A percentile compares a stretch with the other conserved stretches of the same genome.
Conservation (phyloP, 2,888 invertebrate species). For the Dynastes grantii region DNA sequence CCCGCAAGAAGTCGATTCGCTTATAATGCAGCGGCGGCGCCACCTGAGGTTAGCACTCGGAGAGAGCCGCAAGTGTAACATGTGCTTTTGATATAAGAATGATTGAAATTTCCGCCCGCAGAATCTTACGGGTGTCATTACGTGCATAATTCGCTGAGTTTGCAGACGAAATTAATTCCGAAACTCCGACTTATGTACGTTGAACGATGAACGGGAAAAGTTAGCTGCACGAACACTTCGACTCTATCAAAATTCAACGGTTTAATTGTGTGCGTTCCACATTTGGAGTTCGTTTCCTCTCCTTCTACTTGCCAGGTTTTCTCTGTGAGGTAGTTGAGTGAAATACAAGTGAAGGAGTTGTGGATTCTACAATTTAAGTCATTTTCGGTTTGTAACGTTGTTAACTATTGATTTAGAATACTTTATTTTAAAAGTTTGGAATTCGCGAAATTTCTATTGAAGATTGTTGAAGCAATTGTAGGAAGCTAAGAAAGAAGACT, state of each 20-base stretch:
- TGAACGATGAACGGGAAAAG: neutral
- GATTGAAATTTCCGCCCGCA: slow-evolving; percentile 45
- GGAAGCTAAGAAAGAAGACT: too few relatives aligned
- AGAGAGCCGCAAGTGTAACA: slow-evolving; percentile 27
- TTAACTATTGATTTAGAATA: too few relatives aligned
- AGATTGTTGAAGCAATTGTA: too few relatives aligned
- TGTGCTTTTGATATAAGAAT: slow-evolving; percentile 50
- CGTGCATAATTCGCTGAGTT: slow-evolving; percentile 46
- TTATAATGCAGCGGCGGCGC: slow-evolving; percentile 22
- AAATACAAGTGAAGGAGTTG: too few relatives aligned
- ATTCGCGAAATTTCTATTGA: too few relatives aligned
- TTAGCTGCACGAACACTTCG: neutral
- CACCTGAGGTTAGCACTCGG: slow-evolving; percentile 31
- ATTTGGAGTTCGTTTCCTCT: neutral
- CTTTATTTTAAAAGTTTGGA: too few relatives aligned
- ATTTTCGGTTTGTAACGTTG: too few relatives aligned
- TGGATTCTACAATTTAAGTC: too few relatives aligned
- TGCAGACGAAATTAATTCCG: slow-evolving; percentile 33
- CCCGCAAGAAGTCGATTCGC: slow-evolving; percentile 24
- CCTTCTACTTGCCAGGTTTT: neutral
- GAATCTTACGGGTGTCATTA: slow-evolving; percentile 48
- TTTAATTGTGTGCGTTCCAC: slow-evolving; percentile 31
- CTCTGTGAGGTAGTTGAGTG: neutral
- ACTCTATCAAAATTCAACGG: slow-evolving; percentile 13
- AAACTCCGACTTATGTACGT: slow-evolving; percentile 13